Conservation (phyloP, 2,113 vertebrate genomes). For the Numida meleagris region DNA sequence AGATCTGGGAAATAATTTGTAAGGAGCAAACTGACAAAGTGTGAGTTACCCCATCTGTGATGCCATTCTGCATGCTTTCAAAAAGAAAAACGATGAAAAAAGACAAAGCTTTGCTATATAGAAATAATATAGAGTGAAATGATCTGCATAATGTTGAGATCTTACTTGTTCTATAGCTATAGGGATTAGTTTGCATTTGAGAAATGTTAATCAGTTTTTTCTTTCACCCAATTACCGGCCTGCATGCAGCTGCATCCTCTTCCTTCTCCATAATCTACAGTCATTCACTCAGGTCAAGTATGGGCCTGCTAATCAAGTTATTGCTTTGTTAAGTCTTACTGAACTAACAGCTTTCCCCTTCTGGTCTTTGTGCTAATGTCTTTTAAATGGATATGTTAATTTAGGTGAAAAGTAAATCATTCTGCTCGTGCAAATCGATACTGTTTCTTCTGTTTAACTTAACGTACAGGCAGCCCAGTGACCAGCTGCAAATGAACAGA, state of each 20-base stretch:
- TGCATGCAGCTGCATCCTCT: not conserved
- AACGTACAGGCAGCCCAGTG: not conserved
- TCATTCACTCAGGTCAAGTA: not conserved
- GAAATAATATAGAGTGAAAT: not conserved
- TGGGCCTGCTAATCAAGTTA: slow-evolving; percentile 21
- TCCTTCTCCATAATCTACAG: not conserved
- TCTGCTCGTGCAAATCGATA: not conserved
- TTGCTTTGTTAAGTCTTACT: slow-evolving; percentile 8
- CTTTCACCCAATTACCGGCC: not conserved
- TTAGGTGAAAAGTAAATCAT: slow-evolving; percentile 1
- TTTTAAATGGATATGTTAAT: slow-evolving; percentile 35
- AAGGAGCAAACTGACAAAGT: not conserved
- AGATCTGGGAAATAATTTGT: not conserved
- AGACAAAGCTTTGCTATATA: accelerated
- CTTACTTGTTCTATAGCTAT: not conserved
- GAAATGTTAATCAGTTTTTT: not conserved
- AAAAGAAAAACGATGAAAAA: not conserved
- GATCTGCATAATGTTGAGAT: not conserved
- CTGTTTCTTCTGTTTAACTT: not conserved
- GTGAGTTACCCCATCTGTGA: not conserved
- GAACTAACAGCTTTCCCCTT: not conserved
- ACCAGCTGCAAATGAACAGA: not conserved
- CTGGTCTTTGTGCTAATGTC: not conserved
- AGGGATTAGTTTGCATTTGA: not conserved
- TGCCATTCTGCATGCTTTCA: not conserved